Conservation (phyloP, 2,113 vertebrate genomes). For the Eupsittula cactorum region DNA sequence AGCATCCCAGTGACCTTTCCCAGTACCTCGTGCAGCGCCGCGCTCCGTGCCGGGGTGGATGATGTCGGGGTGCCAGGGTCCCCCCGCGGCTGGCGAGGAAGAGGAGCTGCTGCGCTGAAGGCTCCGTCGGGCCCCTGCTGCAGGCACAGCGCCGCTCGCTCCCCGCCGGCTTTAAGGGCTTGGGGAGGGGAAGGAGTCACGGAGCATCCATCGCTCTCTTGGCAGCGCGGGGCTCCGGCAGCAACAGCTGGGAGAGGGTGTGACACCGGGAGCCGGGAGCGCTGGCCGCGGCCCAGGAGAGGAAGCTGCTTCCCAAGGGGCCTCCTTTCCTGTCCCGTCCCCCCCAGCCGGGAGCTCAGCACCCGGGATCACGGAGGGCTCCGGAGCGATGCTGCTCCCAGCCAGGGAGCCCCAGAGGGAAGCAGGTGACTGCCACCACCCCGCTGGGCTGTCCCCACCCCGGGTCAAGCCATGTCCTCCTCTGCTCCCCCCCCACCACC, state of each 20-base stretch:
- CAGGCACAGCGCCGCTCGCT: background rate
- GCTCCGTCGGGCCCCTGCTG: accelerated
- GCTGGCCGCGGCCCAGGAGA: background rate
- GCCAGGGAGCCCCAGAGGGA: background rate
- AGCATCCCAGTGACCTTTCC: background rate
- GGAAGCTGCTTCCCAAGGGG: conserved; percentile 21
- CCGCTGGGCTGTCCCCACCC: background rate
- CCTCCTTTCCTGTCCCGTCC: conserved; percentile 31
- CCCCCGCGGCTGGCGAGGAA: background rate
- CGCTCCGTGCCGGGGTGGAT: accelerated
- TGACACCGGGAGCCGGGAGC: conserved; percentile 52
- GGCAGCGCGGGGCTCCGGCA: background rate
- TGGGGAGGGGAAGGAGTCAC: background rate
- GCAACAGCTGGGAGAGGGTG: conserved; percentile 69
- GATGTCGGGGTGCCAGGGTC: background rate
- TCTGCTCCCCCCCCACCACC: background rate
- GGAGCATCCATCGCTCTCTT: conserved; percentile 20
- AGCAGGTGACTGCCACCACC: conserved; percentile 22
- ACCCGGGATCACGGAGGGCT: background rate
- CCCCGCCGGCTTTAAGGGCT: background rate
- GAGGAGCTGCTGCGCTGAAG: background rate
- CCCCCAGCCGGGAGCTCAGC: background rate
- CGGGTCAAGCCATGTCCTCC: background rate
- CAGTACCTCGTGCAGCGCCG: background rate
- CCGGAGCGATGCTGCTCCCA: background rate